Conservation (phyloP, 2,797 vertebrate genomes). For the Crocidura indochinensis region DNA sequence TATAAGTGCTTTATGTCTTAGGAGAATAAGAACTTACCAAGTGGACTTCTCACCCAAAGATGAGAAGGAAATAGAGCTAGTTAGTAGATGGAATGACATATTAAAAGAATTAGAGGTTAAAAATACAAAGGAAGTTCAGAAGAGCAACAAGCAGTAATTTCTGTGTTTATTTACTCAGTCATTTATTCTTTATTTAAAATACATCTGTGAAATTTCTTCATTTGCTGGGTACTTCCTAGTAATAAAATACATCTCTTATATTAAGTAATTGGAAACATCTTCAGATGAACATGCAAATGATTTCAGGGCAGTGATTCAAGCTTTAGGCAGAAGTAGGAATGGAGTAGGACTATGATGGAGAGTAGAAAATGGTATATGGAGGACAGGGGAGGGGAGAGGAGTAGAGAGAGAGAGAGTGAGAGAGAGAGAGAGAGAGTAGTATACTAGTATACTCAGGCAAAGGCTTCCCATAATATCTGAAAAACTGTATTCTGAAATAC, state of each 20-base stretch:
- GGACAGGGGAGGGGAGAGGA: no score
- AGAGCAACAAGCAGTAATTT: background rate
- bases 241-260: background rate
- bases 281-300: background rate
- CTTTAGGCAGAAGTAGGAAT: background rate
- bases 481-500: background rate
- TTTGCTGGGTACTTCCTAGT: background rate
- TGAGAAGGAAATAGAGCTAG: background rate
- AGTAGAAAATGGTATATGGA: background rate
- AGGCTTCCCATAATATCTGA: background rate
- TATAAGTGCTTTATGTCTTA: background rate
- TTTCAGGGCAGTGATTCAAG: background rate
- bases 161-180: background rate
- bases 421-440: background rate
- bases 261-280: background rate
- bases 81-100: background rate
- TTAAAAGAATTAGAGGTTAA: background rate
- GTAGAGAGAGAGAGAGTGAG: background rate
- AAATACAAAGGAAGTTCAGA: background rate
- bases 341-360: background rate
- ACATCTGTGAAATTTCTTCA: background rate
- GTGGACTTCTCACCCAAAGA: conserved; percentile 22
- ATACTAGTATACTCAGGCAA: background rate
- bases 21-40: conserved; percentile 1
- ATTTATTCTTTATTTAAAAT: conserved; percentile 4